Conservation (phyloP, 37 sponge, comb jelly and placozoan species). For the Agelas oroides region DNA sequence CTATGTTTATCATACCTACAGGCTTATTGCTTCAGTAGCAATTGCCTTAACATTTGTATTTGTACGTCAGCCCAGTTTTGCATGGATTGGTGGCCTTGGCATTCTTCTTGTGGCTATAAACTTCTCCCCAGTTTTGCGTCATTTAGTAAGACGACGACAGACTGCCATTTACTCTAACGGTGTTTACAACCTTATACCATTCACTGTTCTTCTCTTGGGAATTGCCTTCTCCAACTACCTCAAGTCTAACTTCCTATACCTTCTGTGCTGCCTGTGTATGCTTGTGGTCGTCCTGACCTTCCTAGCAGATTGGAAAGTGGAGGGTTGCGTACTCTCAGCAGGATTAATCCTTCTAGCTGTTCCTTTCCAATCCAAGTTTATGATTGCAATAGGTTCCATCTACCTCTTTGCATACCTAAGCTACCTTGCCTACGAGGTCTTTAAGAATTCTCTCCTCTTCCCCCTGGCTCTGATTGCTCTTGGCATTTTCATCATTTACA, state of each 20-base stretch:
- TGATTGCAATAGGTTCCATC: constrained; percentile 39
- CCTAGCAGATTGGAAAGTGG: constrained; percentile 1
- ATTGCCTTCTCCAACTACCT: constrained; percentile 38
- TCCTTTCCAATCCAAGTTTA: constrained; percentile 44
- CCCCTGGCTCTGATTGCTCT: constrained; percentile 34
- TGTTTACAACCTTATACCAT: background rate
- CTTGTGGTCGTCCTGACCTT: background rate
- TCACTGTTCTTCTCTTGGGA: constrained; percentile 17
- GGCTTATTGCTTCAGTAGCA: background rate
- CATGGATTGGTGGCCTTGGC: constrained; percentile 45
- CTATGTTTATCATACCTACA: constrained; percentile 1
- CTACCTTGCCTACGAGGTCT: constrained; percentile 48
- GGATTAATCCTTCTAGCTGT: constrained; percentile 40
- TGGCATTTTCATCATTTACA: constrained; percentile 25
- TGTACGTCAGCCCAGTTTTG: constrained; percentile 24
- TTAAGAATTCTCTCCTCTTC: constrained; percentile 47
- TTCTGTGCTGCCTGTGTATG: constrained; percentile 25
- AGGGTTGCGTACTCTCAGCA: constrained; percentile 34
- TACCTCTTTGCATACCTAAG: constrained; percentile 57
- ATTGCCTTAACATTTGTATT: constrained; percentile 18
- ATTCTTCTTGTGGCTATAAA: constrained; percentile 23
- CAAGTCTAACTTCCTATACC: constrained; percentile 43
- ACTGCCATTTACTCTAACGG: background rate
- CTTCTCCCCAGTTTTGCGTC: background rate
- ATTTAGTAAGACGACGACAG: background rate